phyloP scores from a whole-genome alignment of 1,140 invertebrate genomes.

The Holcopasites calliopsidis region DNA sequence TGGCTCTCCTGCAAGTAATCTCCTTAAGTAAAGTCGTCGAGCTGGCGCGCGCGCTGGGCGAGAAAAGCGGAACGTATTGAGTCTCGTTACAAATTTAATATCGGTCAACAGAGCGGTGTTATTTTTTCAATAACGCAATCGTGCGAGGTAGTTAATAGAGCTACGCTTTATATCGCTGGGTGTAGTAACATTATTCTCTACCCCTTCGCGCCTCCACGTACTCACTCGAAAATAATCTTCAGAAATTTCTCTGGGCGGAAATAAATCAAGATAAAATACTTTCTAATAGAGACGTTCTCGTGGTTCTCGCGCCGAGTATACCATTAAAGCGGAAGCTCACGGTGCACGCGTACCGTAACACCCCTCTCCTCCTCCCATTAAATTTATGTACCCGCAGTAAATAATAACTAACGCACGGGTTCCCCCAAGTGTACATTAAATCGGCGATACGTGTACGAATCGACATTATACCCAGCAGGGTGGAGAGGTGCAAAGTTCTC shows the following conservation, averaged over 20 bases:
- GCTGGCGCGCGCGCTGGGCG: too few species aligned
- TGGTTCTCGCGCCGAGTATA: neutral
- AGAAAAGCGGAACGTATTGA: neutral
- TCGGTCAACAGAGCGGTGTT: neutral
- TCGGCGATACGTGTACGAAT: conserved; percentile 63
- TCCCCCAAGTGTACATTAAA: conserved; percentile 60
- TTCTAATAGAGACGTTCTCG: conserved; percentile 33
- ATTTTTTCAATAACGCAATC: conserved; percentile 12
- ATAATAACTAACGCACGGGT: conserved; percentile 56
- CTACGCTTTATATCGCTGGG: neutral
- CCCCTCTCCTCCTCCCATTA: conserved; percentile 22
- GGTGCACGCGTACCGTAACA: neutral
- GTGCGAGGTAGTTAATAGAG: neutral
- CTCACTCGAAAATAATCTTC: neutral
- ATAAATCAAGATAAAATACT: conserved; percentile 40
- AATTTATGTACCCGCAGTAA: conserved; percentile 64
- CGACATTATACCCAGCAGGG: conserved; percentile 58
- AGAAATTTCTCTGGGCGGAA: conserved; percentile 16
- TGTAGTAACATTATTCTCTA: conserved; percentile 13
- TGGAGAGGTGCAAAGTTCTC: conserved; percentile 62
- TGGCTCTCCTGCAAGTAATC: conserved; percentile 1
- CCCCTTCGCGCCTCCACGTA: neutral
- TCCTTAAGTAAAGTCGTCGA: neutral
- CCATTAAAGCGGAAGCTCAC: conserved; percentile 26
- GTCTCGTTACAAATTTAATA: conserved; percentile 15